Base-by-base conservation (phyloP, 2,113 vertebrate species). In the Pterocles burchelli region DNA sequence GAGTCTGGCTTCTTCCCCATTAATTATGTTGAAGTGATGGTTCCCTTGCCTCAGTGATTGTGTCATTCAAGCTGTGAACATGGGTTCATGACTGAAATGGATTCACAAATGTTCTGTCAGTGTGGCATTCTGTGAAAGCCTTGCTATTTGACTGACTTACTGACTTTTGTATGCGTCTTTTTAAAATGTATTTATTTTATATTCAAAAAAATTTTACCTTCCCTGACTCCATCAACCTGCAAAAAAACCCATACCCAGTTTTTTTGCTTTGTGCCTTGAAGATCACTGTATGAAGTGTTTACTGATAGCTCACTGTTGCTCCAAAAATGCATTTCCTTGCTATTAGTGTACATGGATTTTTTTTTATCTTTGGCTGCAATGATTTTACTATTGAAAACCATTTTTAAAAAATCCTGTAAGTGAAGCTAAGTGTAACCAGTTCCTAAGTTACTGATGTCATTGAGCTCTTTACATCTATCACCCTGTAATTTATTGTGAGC, bases 1-100 rank as follows among this genome's bases (percentile, higher is more conserved):
- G 98, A 99, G 67, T 99, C 99, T 1, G 99, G 99, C 80, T 99
- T 99, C 97, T 99, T 99, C 97, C 99, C 99, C 91, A 98, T 99
- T 96, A 99, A 98, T 97, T 99, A 99, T 55, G 99, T 99, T 52
- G 98, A 99, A 71, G 98, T 99, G 85, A 97, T 99, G 8, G 98
- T 99, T 91, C 98, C 99, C 75, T 98, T 99, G 94, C 99, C 99
- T 65, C 98, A 99, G 98, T 99, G 98, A 97, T 91, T 26, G 38
- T 93, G 93, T 94, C 68, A 89, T 94, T 89, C 20, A 73, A 75
- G 81, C 95, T 90, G 68, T 59, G 95, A 96, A 97, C 55, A 12
- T 78, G 67, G 93, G 95, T 97, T 96, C 85, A 26, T 95, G 85
- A 97, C 92, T 71, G 94, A 97, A 97, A 95, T 70, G 87, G 96